These are phyloP conservation scores for Onchidella celtica DNA, from an alignment of 2,888 invertebrate species.

Conservation along the genomic window DNA sequence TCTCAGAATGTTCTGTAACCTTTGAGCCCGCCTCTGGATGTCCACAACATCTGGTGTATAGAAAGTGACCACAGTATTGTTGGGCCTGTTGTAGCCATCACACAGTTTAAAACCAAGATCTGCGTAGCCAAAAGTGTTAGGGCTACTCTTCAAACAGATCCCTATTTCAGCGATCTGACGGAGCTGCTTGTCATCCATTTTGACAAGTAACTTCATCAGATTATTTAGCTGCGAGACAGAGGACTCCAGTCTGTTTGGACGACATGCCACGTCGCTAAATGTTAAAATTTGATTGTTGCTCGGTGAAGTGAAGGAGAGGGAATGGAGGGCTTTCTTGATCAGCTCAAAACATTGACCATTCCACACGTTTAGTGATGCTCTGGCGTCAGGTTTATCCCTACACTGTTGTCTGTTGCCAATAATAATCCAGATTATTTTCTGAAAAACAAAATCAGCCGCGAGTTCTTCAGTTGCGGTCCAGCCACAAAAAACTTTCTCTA, in stretches of 20 bases:
- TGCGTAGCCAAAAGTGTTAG: conserved; percentile 52
- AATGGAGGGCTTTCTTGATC: not conserved
- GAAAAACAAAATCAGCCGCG: conserved; percentile 54
- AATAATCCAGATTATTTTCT: not conserved
- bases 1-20: conserved; percentile 43
- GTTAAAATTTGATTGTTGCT: not conserved
- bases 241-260: no score
- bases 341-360: not conserved
- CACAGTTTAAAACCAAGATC: conserved; percentile 60
- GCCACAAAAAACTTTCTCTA: conserved; percentile 62
- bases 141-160: conserved; percentile 63
- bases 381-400: not conserved
- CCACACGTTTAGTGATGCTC: not conserved
- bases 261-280: not conserved
- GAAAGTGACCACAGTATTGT: conserved; percentile 58
- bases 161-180: conserved; percentile 60
- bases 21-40: conserved; percentile 52
- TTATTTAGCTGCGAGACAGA: not conserved
- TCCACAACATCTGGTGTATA: conserved; percentile 59
- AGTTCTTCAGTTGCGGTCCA: conserved; percentile 56
- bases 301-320: no score
- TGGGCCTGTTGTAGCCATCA: conserved; percentile 65
- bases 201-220: conserved; percentile 12
- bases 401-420: not conserved
- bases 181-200: conserved; percentile 57